Base-by-base conservation (phyloP, 2,888 invertebrate genomes). In the Eucriotettix oculatus region DNA sequence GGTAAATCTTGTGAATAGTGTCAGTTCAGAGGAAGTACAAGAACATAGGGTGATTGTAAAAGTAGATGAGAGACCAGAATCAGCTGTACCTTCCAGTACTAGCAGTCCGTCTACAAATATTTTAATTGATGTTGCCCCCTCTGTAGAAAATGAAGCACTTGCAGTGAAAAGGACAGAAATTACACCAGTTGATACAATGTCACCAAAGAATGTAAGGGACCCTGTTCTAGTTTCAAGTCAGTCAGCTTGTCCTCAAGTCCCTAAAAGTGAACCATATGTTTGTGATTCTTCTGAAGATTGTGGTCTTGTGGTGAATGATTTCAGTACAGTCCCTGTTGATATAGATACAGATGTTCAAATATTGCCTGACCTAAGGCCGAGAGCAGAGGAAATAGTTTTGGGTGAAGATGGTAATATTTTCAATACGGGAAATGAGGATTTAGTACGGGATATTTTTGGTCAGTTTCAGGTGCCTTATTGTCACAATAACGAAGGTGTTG, bases 311-410 rank as follows among this genome's bases (percentile, higher is more conserved):
- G 55, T 41, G 16, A 41, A 55, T 55, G 53, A 53, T 53, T 53
- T 29, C 16, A 29, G 29, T 29, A 12, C 14, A 14, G 48, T 48
- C n/a, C 14, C 48, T 5, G 9, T 48, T 48, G 48, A 48, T 14
- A 48, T 48, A n/a, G 59, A 59, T 42, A 54, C 59, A n/a, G 59
- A 59, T 42, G 54, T 54, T n/a, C 53, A 59, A 29, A 59, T 59
- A 17, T 54, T 59, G 54, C 43, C 40, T 16, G 55, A 55, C 29
- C 55, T 41, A 29, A 55, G 48, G 9, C 48, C 12, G 9, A 48
- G 48, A 41, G 55, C 16, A 14, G 55, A 40, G 55, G 55, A 41
- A n/a, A 41, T 55, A 29, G 41, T 41, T 55, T 41, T 41, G 40
- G 41, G 16, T 40, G 55, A 55, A 1, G n/a, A 41, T 11, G 29